Evolutionary conservation across 2,797 vertebrate species (phyloP).

Genomic region (Triplophysa yarkandensis): DNA sequence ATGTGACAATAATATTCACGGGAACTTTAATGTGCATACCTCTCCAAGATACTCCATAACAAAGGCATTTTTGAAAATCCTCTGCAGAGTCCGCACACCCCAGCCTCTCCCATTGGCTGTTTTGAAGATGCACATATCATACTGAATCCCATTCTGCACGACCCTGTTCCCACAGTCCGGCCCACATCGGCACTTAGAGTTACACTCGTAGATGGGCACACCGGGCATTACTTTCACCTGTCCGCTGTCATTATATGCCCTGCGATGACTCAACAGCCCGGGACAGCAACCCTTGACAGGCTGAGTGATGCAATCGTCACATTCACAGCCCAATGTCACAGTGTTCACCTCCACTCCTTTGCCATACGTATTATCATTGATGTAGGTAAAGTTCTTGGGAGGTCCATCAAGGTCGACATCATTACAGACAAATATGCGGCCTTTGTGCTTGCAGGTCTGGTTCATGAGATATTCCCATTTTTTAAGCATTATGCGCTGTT

Average conservation of each 20-base stretch:
- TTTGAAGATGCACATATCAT: slow-evolving; percentile 90
- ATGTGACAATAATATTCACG: too few relatives aligned
- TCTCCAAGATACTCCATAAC: slow-evolving; percentile 95
- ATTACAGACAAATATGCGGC: slow-evolving; percentile 83
- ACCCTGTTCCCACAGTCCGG: slow-evolving; percentile 86
- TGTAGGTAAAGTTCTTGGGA: slow-evolving; percentile 84
- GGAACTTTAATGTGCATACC: slow-evolving; percentile 68
- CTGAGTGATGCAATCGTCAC: slow-evolving; percentile 79
- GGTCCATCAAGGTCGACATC: slow-evolving; percentile 89
- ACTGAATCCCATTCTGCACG: slow-evolving; percentile 89
- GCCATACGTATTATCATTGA: slow-evolving; percentile 86
- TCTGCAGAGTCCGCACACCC: slow-evolving; percentile 86
- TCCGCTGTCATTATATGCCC: slow-evolving; percentile 84
- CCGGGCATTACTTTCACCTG: slow-evolving; percentile 83
- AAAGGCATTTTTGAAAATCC: slow-evolving; percentile 87
- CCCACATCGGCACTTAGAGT: slow-evolving; percentile 83
- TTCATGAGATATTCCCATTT: slow-evolving; percentile 85
- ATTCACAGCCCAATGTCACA: slow-evolving; percentile 85
- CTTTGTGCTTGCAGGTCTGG: slow-evolving; percentile 80
- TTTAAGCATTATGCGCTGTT: slow-evolving; percentile 75
- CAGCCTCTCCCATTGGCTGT: slow-evolving; percentile 87
- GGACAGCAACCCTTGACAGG: slow-evolving; percentile 84
- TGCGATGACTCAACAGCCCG: slow-evolving; percentile 79
- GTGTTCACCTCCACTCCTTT: slow-evolving; percentile 79
- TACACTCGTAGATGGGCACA: slow-evolving; percentile 91